phyloP scores from a whole-genome alignment of 2,797 vertebrate species.

The Schizopygopsis pylzovi region DNA sequence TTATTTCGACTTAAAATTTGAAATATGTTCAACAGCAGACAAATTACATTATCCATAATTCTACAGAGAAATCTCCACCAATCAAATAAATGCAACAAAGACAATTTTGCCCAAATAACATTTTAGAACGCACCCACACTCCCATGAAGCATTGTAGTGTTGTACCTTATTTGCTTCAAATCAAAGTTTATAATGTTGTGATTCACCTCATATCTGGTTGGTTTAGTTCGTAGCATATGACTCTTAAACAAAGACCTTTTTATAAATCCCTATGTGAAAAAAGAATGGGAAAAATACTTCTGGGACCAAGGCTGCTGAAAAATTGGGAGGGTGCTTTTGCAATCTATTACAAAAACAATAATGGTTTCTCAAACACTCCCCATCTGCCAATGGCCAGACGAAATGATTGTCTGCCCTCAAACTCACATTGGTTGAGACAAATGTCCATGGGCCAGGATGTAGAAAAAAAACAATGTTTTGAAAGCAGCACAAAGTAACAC shows the following conservation, averaged over 20 bases:
- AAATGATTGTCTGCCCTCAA: slow-evolving; percentile 11
- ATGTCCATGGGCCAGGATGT: background rate
- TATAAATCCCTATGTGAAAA: background rate
- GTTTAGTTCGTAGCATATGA: background rate
- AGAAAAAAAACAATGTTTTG: background rate
- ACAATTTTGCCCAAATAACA: background rate
- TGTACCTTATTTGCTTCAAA: background rate
- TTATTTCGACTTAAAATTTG: background rate
- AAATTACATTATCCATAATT: slow-evolving; percentile 8
- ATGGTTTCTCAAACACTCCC: background rate
- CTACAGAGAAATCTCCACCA: background rate
- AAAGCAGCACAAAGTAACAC: background rate
- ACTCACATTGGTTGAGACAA: background rate
- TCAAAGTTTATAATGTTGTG: background rate
- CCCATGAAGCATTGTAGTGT: background rate
- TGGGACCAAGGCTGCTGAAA: background rate
- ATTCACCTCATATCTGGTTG: background rate
- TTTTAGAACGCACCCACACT: background rate
- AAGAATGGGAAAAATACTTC: background rate
- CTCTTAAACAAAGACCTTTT: background rate
- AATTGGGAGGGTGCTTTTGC: background rate
- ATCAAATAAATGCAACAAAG: background rate
- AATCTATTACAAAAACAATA: background rate
- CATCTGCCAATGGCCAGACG: background rate
- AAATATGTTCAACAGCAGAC: background rate